A percentile compares a stretch with the other conserved stretches of the same genome.
Evolutionary conservation across 1,140 invertebrate genomes (phyloP).

Genomic region (Bombus pascuorum): DNA sequence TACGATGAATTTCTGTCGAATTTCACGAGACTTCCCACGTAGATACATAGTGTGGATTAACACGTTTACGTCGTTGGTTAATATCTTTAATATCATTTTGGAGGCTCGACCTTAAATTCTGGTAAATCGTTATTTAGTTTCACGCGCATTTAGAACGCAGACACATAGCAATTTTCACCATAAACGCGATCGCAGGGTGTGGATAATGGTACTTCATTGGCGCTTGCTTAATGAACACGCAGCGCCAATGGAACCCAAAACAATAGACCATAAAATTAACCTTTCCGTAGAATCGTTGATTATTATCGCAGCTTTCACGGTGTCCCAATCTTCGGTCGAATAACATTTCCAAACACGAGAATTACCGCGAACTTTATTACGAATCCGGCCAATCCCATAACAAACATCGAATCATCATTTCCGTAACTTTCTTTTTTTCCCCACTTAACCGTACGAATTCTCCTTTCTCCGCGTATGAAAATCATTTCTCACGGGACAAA

Average conservation of each 20-base stretch:
- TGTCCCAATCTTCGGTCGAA: neutral
- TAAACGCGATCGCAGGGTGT: neutral
- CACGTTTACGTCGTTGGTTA: neutral
- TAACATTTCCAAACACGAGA: neutral
- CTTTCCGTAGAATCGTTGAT: neutral
- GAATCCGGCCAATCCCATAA: neutral
- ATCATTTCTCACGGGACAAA: conserved; percentile 39
- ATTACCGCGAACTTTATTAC: neutral
- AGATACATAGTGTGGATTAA: neutral
- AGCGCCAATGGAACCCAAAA: neutral
- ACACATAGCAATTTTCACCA: neutral
- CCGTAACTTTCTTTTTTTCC: neutral
- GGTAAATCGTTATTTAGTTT: neutral
- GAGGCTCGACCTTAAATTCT: too few relatives aligned
- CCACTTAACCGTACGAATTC: neutral
- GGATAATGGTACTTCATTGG: neutral
- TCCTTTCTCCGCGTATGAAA: neutral
- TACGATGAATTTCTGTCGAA: neutral
- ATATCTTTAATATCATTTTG: neutral
- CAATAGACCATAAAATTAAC: neutral
- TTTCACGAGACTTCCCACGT: neutral
- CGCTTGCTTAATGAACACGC: neutral
- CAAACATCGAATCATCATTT: neutral
- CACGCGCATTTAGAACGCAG: neutral
- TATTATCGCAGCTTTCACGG: neutral